Evolutionary conservation across 2,888 invertebrate genomes (phyloP), one percentile per base, ranked within the genome.

Genomic region (Cheilosia scutellata): DNA sequence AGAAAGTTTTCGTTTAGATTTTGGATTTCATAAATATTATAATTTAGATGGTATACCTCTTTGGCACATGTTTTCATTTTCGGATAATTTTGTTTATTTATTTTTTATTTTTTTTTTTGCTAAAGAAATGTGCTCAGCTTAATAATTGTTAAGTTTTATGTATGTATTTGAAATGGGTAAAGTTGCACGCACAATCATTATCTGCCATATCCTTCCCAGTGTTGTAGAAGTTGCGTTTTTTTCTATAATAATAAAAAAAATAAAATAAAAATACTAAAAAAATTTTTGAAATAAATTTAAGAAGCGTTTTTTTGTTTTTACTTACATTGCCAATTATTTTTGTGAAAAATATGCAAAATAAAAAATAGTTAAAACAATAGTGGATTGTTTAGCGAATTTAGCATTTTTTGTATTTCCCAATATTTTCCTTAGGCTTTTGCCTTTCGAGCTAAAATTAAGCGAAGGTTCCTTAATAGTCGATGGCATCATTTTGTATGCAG

Each of bases 1-100:
- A 70, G 49, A 58, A 79, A 49, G 58, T 42, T 62, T 3, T 37
- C 31, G 62, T 70, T 49, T 53, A 44, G 60, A 37, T 25, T 40
- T 49, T 82, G 68, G 13, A 65, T 66, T 53, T 37, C 6, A 16
- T 90, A 88, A 33, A 90, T 89, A 29, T 29, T 31, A 77, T 65
- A 55, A 70, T 82, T 86, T 62, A 63, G 80, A 86, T 86, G 76
- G 86, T 86, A 82, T 86, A 80, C 76, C 77, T 66, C 76, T 86
- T 86, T 86, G 86, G 86, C 86, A 86, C 86, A 82, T 80, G 58
- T 79, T 82, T 60, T 55, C 29, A 9, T 58, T 60, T 66, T 62
- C 47, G 51, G 29, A 71, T 47, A 47, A 70, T 57, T 63, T 57
- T n/a, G 16, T 16, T 37, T 7, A 37, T 2, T 3, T 37, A 37